Conservation (phyloP, 2,797 vertebrate species). For the Sarcophilus harrisii region DNA sequence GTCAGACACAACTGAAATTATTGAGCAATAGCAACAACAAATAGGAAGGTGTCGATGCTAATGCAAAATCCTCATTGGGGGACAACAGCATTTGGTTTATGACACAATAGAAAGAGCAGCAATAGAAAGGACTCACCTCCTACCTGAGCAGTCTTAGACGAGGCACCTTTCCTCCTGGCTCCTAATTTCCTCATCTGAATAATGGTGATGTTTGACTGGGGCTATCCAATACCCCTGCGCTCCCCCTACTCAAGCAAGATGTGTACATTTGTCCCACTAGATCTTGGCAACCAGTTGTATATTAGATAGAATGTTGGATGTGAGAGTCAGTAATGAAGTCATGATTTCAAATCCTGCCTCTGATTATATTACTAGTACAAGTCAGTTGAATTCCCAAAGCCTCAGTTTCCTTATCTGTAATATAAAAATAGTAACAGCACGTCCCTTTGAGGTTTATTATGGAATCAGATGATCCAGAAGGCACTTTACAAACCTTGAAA, state of each 20-base stretch:
- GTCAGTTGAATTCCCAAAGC: not conserved
- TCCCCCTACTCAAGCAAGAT: not conserved
- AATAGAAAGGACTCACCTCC: not conserved
- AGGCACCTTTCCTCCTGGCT: not conserved
- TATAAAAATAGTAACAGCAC: not conserved
- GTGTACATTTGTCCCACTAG: not conserved
- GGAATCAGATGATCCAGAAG: not conserved
- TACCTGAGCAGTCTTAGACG: not conserved
- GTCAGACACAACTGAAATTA: not conserved
- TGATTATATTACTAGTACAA: not conserved
- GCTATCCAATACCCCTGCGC: not conserved
- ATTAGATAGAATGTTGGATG: not conserved
- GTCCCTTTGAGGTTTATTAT: not conserved
- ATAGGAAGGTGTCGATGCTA: not conserved
- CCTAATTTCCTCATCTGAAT: not conserved
- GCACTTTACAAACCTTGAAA: not conserved
- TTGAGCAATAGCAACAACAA: not conserved
- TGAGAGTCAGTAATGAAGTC: not conserved
- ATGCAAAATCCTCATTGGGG: not conserved
- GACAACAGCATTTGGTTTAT: not conserved
- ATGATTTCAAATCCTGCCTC: not conserved
- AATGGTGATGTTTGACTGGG: not conserved
- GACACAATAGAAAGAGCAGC: not conserved
- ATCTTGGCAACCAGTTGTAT: not conserved
- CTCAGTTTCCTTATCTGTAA: not conserved